Evolutionary conservation across 1,140 invertebrate species (phyloP).

Genomic region (Drosophila guanche): DNA sequence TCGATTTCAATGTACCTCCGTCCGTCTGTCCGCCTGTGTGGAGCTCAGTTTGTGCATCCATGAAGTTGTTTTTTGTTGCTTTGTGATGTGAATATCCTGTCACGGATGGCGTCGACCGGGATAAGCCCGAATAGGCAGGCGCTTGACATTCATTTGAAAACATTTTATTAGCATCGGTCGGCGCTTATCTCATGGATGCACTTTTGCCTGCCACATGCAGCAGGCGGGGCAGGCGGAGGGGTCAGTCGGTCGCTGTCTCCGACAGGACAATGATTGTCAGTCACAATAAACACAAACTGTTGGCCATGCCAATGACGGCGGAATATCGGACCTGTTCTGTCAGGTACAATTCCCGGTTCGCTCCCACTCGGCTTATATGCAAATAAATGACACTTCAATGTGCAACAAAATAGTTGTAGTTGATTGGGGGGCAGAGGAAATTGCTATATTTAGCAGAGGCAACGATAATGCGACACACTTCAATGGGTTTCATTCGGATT

Average conservation of each 20-base stretch:
- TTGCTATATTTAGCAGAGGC: conserved; percentile 27
- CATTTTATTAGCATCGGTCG: conserved; percentile 68
- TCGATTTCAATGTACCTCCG: conserved; percentile 15
- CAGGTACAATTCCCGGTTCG: conserved; percentile 33
- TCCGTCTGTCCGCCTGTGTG: conserved; percentile 13
- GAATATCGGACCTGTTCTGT: conserved; percentile 25
- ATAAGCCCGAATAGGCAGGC: conserved; percentile 55
- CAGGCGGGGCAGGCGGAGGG: not conserved
- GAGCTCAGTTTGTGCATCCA: too few relatives aligned
- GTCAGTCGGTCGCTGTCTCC: too few relatives aligned
- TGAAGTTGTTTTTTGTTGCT: conserved; percentile 11
- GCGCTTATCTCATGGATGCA: conserved; percentile 52
- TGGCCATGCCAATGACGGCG: conserved; percentile 4
- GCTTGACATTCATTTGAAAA: conserved; percentile 73
- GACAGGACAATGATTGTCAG: conserved; percentile 43
- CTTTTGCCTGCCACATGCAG: conserved; percentile 26
- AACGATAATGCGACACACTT: conserved; percentile 26
- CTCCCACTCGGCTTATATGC: conserved; percentile 19
- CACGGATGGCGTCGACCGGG: conserved; percentile 35
- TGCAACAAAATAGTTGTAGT: conserved; percentile 7
- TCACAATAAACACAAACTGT: conserved; percentile 45
- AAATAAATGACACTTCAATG: conserved; percentile 46
- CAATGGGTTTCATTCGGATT: conserved; percentile 32
- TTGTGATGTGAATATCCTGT: conserved; percentile 24
- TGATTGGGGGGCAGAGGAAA: conserved; percentile 7